These are phyloP conservation scores for Sinocyclocheilus anshuiensis DNA, from an alignment of 2,113 vertebrate genomes.

Conservation along the genomic window DNA sequence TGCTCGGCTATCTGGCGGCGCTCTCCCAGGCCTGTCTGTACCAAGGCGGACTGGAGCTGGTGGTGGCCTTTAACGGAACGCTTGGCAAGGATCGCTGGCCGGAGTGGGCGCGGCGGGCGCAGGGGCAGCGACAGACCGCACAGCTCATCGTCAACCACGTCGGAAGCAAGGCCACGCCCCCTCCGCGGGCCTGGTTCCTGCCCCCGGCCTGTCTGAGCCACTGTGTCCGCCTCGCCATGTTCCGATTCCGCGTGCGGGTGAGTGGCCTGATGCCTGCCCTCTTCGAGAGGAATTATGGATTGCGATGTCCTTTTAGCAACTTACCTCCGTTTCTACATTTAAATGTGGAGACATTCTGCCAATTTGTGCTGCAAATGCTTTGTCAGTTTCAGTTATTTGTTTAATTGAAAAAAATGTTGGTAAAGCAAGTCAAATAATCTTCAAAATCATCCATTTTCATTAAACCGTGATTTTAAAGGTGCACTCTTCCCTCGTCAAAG, in stretches of 20 bases:
- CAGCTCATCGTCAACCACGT: conserved; percentile 93
- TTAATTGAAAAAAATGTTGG: background rate
- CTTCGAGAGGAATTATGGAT: background rate
- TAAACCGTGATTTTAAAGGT: background rate
- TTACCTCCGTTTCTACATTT: no score
- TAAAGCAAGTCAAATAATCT: background rate
- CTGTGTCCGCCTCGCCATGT: conserved; percentile 91
- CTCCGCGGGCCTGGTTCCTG: conserved; percentile 91
- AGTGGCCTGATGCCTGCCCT: conserved; percentile 60
- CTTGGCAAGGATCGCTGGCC: conserved; percentile 90
- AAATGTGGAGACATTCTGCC: no score
- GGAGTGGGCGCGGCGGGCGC: conserved; percentile 88
- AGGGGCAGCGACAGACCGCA: conserved; percentile 89
- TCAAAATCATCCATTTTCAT: background rate
- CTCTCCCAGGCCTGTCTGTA: conserved; percentile 89
- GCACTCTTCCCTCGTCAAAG: background rate
- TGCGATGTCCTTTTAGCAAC: background rate
- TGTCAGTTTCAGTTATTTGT: background rate
- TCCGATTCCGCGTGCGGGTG: conserved; percentile 92
- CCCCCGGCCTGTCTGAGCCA: conserved; percentile 90
- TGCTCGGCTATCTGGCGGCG: conserved; percentile 91
- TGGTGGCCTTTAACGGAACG: conserved; percentile 89
- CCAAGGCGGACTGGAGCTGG: conserved; percentile 88
- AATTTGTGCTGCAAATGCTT: background rate
- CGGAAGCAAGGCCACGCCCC: conserved; percentile 90